These are phyloP conservation scores for Microplitis demolitor DNA, from an alignment of 1,140 invertebrate genomes.

Conservation along the genomic window DNA sequence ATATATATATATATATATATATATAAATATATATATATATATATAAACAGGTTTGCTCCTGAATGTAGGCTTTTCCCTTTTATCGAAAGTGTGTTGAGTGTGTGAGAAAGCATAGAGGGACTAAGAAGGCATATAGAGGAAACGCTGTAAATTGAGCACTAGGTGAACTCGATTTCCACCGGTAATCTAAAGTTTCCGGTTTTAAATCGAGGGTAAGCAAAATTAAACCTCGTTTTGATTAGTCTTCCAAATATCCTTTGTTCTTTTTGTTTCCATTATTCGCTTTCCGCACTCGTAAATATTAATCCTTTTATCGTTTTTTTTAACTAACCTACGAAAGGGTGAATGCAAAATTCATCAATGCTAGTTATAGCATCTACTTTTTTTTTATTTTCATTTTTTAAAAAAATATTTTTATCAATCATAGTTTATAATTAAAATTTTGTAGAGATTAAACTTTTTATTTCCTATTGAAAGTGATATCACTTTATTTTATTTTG, in stretches of 20 bases:
- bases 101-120: conserved; percentile 23
- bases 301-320: conserved; percentile 8
- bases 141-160: conserved; percentile 58
- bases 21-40: background rate
- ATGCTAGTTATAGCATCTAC: too few relatives aligned
- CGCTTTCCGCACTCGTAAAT: background rate
- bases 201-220: conserved; percentile 32
- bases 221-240: conserved; percentile 34
- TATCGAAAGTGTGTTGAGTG: background rate
- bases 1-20: background rate
- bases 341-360: too few relatives aligned
- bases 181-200: conserved; percentile 55
- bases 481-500: too few relatives aligned
- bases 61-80: background rate
- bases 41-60: background rate
- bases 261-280: conserved; percentile 7
- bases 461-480: too few relatives aligned
- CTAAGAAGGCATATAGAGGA: conserved; percentile 61
- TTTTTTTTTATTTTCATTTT: too few relatives aligned
- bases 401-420: too few relatives aligned
- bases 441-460: too few relatives aligned
- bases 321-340: background rate
- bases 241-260: conserved; percentile 6
- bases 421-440: too few relatives aligned
- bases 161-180: conserved; percentile 57